Evolutionary conservation across 1,140 invertebrate species (phyloP).

Genomic region (Cecropterus lyciades): DNA sequence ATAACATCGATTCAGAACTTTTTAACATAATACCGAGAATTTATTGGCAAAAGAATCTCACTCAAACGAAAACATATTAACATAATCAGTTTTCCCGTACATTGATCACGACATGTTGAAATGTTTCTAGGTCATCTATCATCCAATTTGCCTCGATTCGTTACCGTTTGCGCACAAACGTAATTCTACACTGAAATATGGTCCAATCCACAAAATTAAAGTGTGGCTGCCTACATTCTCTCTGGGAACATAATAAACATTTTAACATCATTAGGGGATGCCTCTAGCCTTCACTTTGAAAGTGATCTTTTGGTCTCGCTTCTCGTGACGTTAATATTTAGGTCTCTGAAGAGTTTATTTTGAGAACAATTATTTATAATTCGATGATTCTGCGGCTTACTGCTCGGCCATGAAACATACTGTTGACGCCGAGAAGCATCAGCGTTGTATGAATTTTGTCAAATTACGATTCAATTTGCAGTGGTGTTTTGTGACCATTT

Average conservation of each 20-base stretch:
- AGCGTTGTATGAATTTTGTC: too few species aligned
- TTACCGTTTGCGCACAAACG: constrained; percentile 20
- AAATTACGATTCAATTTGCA: too few species aligned
- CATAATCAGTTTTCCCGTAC: not conserved
- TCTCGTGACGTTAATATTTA: constrained; percentile 2
- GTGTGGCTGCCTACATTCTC: constrained; percentile 15
- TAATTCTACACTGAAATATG: constrained; percentile 17
- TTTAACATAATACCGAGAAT: not conserved
- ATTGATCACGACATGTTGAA: constrained; percentile 10
- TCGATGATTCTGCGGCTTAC: not conserved
- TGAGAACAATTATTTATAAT: not conserved
- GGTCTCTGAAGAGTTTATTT: constrained; percentile 6
- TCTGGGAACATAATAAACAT: constrained; percentile 15
- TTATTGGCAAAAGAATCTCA: not conserved
- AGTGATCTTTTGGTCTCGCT: constrained; percentile 7
- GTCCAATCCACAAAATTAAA: constrained; percentile 26
- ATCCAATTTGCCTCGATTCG: constrained; percentile 27
- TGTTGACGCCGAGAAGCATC: too few species aligned
- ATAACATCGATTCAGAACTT: not conserved
- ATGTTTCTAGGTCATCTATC: constrained; percentile 27
- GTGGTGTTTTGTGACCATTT: too few species aligned
- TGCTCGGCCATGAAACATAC: too few species aligned
- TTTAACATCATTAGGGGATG: constrained; percentile 9
- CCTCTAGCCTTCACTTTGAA: constrained; percentile 18
- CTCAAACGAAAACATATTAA: constrained; percentile 1